Conservation (phyloP, 2,888 invertebrate genomes). For the Dryadula phaetusa region DNA sequence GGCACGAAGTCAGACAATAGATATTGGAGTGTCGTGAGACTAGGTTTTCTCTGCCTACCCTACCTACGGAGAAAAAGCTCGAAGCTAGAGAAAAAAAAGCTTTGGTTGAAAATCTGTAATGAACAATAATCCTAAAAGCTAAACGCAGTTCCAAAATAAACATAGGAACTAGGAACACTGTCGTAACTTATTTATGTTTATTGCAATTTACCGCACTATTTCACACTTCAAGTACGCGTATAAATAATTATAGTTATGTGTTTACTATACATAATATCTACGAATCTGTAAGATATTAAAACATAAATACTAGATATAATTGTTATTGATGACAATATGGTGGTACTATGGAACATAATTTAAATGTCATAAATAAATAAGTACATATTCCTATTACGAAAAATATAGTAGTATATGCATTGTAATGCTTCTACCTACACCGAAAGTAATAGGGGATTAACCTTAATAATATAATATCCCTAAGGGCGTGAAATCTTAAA, state of each 20-base stretch:
- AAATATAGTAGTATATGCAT: slow-evolving; percentile 8
- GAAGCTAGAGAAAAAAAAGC: neutral
- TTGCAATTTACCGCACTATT: slow-evolving; percentile 4
- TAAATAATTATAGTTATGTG: neutral
- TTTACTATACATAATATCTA: neutral
- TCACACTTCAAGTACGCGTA: neutral
- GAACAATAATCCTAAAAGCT: neutral
- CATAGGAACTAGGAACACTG: slow-evolving; percentile 14
- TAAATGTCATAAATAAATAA: too few relatives aligned
- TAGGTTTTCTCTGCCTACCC: too few relatives aligned
- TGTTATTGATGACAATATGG: neutral
- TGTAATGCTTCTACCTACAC: slow-evolving; percentile 32
- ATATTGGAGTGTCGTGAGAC: too few relatives aligned
- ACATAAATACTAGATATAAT: neutral
- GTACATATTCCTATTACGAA: slow-evolving; percentile 9
- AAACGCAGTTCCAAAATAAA: slow-evolving; percentile 23
- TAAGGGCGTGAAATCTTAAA: slow-evolving; percentile 31
- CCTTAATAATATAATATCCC: slow-evolving; percentile 33
- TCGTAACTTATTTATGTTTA: slow-evolving; percentile 20
- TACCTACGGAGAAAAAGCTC: too few relatives aligned
- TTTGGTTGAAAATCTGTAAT: neutral
- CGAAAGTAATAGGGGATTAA: slow-evolving; percentile 33
- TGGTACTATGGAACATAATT: neutral
- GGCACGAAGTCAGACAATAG: too few relatives aligned
- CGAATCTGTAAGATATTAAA: neutral